Evolutionary conservation across 2,797 vertebrate species (phyloP).

Genomic region (Potorous gilbertii): DNA sequence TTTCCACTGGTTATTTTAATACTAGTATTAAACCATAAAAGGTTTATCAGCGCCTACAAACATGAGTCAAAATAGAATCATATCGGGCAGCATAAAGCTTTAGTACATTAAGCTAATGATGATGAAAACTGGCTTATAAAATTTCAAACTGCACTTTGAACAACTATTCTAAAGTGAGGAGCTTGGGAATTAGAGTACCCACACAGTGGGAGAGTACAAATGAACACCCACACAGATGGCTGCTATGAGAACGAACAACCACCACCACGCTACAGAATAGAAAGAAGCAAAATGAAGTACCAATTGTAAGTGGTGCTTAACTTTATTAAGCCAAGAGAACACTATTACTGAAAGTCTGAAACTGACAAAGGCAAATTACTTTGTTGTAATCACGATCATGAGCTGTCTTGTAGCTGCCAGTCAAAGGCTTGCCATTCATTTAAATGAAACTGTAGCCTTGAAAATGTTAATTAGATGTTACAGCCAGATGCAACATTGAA

Average conservation of each 20-base stretch:
- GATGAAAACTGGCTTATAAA: conserved; percentile 81
- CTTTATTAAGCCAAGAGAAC: conserved; percentile 84
- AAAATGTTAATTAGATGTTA: conserved; percentile 84
- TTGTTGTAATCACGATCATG: conserved; percentile 81
- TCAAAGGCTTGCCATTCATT: conserved; percentile 83
- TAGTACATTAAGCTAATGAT: conserved; percentile 80
- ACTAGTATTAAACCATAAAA: conserved; percentile 75
- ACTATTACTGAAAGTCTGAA: conserved; percentile 80
- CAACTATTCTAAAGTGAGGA: conserved; percentile 81
- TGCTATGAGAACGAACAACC: conserved; percentile 82
- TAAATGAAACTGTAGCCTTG: conserved; percentile 82
- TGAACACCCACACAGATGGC: conserved; percentile 80
- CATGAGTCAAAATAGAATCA: conserved; percentile 81
- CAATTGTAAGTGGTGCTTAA: conserved; percentile 83
- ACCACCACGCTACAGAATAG: conserved; percentile 74
- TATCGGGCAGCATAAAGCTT: conserved; percentile 80
- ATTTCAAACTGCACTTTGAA: conserved; percentile 81
- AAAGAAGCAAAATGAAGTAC: conserved; percentile 82
- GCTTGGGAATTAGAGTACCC: conserved; percentile 80
- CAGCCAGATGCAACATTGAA: conserved; percentile 81
- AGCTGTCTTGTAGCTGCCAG: conserved; percentile 80
- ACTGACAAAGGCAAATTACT: conserved; percentile 85
- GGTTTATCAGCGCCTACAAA: conserved; percentile 78
- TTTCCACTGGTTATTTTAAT: conserved; percentile 78
- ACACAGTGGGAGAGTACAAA: conserved; percentile 81